Conservation (phyloP, 2,888 invertebrate genomes). For the Portevinia maculata region DNA sequence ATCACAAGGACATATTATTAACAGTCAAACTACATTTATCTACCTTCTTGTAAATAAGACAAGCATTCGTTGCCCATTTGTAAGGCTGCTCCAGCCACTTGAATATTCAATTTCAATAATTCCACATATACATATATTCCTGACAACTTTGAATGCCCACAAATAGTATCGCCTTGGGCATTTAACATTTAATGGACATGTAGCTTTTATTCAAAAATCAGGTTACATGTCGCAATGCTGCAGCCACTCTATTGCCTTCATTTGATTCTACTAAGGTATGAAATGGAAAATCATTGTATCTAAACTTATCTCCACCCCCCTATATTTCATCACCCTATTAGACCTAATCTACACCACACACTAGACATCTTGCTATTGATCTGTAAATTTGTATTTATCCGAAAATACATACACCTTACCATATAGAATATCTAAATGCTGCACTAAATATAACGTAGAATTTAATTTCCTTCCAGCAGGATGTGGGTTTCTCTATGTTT, state of each 20-base stretch:
- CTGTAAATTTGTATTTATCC: constrained; percentile 16
- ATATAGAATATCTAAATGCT: constrained; percentile 12
- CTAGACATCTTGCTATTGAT: constrained; percentile 27
- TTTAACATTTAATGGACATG: constrained; percentile 2
- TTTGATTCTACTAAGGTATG: constrained; percentile 19
- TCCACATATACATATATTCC: too few species aligned
- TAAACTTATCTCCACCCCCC: constrained; percentile 31
- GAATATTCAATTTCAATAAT: too few species aligned
- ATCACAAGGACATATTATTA: too few species aligned
- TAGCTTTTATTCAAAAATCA: constrained; percentile 24
- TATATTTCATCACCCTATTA: constrained; percentile 49
- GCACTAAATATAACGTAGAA: constrained; percentile 37
- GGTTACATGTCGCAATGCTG: constrained; percentile 13
- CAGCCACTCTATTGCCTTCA: constrained; percentile 6
- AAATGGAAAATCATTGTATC: background rate
- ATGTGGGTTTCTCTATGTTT: constrained; percentile 25
- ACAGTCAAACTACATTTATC: too few species aligned
- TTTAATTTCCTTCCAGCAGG: constrained; percentile 63
- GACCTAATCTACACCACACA: background rate
- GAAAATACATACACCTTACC: background rate
- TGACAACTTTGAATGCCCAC: background rate
- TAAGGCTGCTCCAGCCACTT: too few species aligned
- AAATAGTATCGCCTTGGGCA: background rate
- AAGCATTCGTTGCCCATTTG: too few species aligned
- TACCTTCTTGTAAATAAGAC: too few species aligned